phyloP scores from a whole-genome alignment of 2,888 invertebrate genomes.

The Dolichopus griseipennis region DNA sequence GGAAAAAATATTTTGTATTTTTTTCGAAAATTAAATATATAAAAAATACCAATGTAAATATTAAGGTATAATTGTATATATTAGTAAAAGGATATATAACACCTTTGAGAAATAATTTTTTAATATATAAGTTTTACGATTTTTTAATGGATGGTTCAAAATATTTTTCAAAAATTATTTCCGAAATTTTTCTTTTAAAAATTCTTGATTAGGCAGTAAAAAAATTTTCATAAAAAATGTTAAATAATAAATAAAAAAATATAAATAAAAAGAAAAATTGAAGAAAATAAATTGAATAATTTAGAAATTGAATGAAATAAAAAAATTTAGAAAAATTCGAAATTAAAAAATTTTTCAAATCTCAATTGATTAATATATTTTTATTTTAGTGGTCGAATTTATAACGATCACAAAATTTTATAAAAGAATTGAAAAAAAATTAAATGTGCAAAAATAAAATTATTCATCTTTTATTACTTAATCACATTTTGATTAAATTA shows the following conservation, averaged over 20 bases:
- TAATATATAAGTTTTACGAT: neutral
- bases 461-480: no score
- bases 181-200: neutral
- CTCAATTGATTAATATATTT: neutral
- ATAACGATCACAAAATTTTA: no score
- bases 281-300: neutral
- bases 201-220: neutral
- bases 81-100: neutral
- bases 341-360: neutral
- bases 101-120: neutral
- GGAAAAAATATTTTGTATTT: neutral
- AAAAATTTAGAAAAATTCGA: neutral
- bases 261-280: neutral
- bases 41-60: no score
- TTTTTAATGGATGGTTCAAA: neutral
- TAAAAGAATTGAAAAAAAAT: no score
- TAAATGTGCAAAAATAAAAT: no score
- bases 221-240: neutral
- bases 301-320: neutral
- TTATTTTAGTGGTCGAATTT: neutral
- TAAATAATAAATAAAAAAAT: neutral
- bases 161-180: neutral
- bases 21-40: no score
- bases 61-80: no score
- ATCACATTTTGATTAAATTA: no score